Evolutionary conservation across 2,113 vertebrate species (phyloP).

Genomic region (Colistium nudipinnis): DNA sequence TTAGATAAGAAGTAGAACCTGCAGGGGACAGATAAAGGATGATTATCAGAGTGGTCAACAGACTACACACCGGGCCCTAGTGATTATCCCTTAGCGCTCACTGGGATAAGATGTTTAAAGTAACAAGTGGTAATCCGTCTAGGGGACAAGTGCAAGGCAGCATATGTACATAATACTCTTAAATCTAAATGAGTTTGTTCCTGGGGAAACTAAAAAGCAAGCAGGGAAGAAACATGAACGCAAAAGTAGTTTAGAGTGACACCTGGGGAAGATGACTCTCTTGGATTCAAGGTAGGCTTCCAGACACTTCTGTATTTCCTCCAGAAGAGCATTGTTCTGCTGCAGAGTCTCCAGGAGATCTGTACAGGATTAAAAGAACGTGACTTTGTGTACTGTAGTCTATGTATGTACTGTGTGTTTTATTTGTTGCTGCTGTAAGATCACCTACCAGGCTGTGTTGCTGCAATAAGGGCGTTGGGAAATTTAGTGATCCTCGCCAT

Average conservation of each 20-base stretch:
- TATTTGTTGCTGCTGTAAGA: neutral
- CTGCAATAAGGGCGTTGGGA: slow-evolving; percentile 82
- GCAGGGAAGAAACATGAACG: neutral
- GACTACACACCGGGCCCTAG: neutral
- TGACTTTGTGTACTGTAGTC: neutral
- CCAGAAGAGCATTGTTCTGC: slow-evolving; percentile 86
- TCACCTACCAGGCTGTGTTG: slow-evolving; percentile 81
- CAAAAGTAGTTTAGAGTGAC: neutral
- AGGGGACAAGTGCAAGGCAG: neutral
- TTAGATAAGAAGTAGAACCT: slow-evolving; percentile 92
- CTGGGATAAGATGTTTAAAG: neutral
- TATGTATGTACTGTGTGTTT: neutral
- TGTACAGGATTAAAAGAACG: slow-evolving; percentile 51
- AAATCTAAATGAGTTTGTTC: neutral
- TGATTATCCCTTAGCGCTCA: neutral
- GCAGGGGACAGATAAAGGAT: slow-evolving; percentile 2
- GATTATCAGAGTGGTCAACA: slow-evolving; percentile 2
- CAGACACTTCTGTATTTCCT: slow-evolving; percentile 89
- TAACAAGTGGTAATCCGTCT: neutral
- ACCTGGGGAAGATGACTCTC: slow-evolving; percentile 87
- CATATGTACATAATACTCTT: neutral
- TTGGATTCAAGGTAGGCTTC: slow-evolving; percentile 90
- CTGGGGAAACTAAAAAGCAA: neutral
- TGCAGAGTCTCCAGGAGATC: slow-evolving; percentile 87
- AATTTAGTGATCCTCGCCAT: slow-evolving; percentile 84